Conservation (phyloP, 1,140 invertebrate genomes). For the Homarus americanus region DNA sequence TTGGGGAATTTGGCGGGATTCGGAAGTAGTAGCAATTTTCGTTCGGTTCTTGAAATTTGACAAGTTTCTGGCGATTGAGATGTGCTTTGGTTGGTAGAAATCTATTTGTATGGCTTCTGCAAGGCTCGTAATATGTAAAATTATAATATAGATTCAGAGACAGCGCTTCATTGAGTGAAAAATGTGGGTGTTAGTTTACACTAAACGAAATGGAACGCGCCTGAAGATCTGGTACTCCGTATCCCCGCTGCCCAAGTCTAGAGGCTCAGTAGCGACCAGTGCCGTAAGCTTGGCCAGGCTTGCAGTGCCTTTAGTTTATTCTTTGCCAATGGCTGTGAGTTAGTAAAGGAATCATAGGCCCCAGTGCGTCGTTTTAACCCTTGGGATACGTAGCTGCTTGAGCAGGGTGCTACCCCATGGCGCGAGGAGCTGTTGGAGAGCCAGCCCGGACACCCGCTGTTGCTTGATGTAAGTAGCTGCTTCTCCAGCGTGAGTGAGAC, state of each 20-base stretch:
- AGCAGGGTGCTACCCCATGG: constrained; percentile 17
- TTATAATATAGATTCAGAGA: not conserved
- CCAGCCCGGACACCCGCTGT: not conserved
- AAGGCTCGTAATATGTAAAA: not conserved
- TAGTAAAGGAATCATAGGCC: constrained; percentile 30
- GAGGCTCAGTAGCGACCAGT: constrained; percentile 41
- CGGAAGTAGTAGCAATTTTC: constrained; percentile 27
- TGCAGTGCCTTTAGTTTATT: constrained; percentile 55
- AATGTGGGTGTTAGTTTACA: not conserved
- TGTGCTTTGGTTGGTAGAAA: not conserved
- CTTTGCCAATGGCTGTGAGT: constrained; percentile 68
- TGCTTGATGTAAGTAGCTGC: constrained; percentile 55
- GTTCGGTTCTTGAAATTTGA: constrained; percentile 2
- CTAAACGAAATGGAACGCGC: constrained; percentile 36
- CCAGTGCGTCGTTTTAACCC: constrained; percentile 1
- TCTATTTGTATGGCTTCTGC: not conserved
- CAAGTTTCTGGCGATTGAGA: not conserved
- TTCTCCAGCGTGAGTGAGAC: not conserved
- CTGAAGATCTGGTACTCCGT: not conserved
- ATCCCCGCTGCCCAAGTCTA: not conserved
- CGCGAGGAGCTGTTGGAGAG: not conserved
- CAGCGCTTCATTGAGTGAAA: not conserved
- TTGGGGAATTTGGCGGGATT: constrained; percentile 54
- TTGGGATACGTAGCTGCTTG: not conserved
- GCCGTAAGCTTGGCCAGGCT: constrained; percentile 47